A percentile compares a stretch with the other conserved stretches of the same genome.
Conservation (phyloP, 2,797 vertebrate species). For the Coracias cyanogaster region DNA sequence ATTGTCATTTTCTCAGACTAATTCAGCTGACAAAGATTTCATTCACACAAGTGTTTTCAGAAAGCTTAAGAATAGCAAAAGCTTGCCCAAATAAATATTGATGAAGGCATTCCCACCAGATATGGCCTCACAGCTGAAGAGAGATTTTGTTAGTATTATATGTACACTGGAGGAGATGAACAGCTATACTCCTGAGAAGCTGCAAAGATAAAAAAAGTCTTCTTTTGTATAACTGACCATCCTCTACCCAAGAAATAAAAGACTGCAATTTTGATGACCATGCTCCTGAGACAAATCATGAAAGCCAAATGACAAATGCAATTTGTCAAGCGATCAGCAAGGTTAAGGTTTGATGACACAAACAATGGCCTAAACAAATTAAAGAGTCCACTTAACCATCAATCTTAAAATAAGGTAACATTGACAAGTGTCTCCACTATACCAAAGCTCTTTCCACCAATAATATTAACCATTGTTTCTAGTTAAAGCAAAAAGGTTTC, state of each 20-base stretch:
- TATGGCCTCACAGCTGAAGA: background rate
- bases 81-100: background rate
- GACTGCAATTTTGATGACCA: background rate
- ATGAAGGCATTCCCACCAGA: background rate
- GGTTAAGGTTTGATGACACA: slow-evolving; percentile 29
- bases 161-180: background rate
- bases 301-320: background rate
- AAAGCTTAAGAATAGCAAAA: background rate
- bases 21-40: background rate
- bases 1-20: background rate
- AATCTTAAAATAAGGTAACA: slow-evolving; percentile 8
- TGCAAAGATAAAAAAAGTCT: background rate
- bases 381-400: background rate
- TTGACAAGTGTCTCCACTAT: background rate
- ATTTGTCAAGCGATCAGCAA: slow-evolving; percentile 12
- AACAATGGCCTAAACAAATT: slow-evolving; percentile 41
- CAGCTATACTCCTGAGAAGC: background rate
- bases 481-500: too few species aligned
- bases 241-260: background rate
- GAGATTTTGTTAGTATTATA: background rate
- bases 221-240: background rate
- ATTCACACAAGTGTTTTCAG: background rate
- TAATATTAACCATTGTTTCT: too few species aligned
- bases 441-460: too few species aligned
- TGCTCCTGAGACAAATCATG: background rate